These are phyloP conservation scores for Zaprionus gabonicus DNA, from an alignment of 1,140 invertebrate species.

Conservation along the genomic window DNA sequence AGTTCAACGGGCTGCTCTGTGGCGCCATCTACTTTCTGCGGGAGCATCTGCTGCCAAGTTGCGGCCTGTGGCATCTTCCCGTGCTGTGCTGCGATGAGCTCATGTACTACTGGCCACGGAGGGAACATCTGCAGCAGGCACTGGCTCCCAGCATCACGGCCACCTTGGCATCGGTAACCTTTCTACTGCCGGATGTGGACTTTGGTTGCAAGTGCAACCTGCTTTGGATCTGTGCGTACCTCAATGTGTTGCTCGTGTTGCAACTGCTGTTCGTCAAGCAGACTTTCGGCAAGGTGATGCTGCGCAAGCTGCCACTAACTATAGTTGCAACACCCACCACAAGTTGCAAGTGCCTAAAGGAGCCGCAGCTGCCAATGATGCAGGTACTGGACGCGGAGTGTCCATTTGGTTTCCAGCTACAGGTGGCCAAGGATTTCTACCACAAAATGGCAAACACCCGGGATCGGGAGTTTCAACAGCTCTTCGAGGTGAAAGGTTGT, in stretches of 20 bases:
- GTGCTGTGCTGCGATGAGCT: background rate
- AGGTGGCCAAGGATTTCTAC: conserved; percentile 46
- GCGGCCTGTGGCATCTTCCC: conserved; percentile 9
- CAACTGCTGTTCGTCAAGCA: conserved; percentile 21
- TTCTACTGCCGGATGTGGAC: background rate
- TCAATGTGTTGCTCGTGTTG: conserved; percentile 22
- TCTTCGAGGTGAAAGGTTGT: background rate
- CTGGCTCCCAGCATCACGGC: background rate
- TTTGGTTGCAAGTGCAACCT: background rate
- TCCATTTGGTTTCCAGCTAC: conserved; percentile 48
- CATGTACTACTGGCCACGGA: background rate
- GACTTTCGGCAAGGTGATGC: conserved; percentile 21
- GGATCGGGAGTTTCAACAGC: background rate
- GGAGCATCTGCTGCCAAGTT: background rate
- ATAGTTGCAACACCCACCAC: background rate
- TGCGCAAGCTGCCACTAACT: conserved; percentile 10
- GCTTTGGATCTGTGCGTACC: background rate
- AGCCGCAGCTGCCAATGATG: background rate
- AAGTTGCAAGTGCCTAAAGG: background rate
- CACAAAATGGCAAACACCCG: background rate
- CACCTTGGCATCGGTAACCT: background rate
- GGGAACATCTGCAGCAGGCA: background rate
- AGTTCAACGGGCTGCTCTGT: background rate
- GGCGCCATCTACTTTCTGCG: background rate
- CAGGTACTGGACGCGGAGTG: background rate